Evolutionary conservation across 2,797 vertebrate genomes (phyloP).

Genomic region (Clarias pachynema): DNA sequence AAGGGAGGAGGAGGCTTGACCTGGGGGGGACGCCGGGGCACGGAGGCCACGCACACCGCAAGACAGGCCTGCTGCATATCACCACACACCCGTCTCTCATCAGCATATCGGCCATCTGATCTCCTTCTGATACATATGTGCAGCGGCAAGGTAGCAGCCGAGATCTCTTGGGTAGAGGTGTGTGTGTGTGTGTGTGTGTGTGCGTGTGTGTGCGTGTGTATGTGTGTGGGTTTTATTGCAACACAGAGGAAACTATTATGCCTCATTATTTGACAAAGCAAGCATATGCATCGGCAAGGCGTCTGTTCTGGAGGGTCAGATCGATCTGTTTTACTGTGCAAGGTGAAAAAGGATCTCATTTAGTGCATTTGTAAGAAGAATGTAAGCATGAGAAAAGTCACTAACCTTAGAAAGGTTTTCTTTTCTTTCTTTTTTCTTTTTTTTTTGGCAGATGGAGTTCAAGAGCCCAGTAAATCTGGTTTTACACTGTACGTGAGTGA

Average conservation of each 20-base stretch:
- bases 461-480: neutral
- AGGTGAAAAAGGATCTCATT: neutral
- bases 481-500: neutral
- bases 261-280: conserved; percentile 30
- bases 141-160: conserved; percentile 34
- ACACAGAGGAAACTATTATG: conserved; percentile 35
- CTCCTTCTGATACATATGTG: conserved; percentile 62
- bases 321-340: conserved; percentile 36
- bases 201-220: conserved; percentile 26
- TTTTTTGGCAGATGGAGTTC: neutral
- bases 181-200: conserved; percentile 35
- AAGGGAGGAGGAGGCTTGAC: conserved; percentile 57
- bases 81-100: conserved; percentile 67
- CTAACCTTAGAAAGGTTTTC: neutral
- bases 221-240: conserved; percentile 20
- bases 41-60: conserved; percentile 68
- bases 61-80: conserved; percentile 69
- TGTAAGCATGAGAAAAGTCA: neutral
- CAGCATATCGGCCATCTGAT: conserved; percentile 73
- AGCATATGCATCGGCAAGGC: conserved; percentile 36
- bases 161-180: neutral
- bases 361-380: neutral
- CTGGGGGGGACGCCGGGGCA: conserved; percentile 64
- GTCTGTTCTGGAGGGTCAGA: conserved; percentile 26
- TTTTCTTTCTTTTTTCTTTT: neutral